Base-by-base conservation (phyloP, 2,113 vertebrate genomes). In the Chaetodon auriga region DNA sequence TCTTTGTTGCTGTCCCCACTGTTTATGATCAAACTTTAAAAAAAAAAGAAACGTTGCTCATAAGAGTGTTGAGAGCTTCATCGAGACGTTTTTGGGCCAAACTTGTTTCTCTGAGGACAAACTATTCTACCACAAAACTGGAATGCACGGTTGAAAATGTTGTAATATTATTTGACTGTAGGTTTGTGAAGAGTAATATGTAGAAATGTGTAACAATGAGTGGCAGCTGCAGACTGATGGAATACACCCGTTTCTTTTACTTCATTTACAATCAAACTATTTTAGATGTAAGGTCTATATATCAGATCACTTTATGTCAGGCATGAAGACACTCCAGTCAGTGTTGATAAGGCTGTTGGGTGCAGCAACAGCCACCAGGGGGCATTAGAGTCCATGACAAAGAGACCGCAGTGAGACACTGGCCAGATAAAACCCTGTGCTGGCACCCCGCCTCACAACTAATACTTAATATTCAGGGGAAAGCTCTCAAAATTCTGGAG, bases 351-450 rank as follows among this genome's bases (percentile, higher is more conserved):
- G 13, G 46, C 14, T 77, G 80, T 55, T 66, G 1, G 49, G 1
- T 72, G 23, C 69, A 61, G 7, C 8, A 58, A 15, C 55, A 57
- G 70, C 94, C 95, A 94, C 94, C 85, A 93, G 95, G 79, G 89
- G 95, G 94, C 93, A 84, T 61, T 60, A 90, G 71, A 93, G 90
- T 75, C 90, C 91, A 89, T 55, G 54, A 73, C n/a, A 81, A 87
- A 21, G 68, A 76, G 46, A 46, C 15, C 2, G 7, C 4, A 53
- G 16, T 1, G 3, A 46, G 49, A 4, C 48, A 21, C 19, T 53
- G 68, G 23, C 7, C 73, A 60, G 43, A 69, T 60, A 64, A 73
- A 68, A 66, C 51, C 23, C 48, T 54, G 61, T 68, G 21, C n/a
- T 80, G 9, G 36, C n/a, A 21, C 7, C 25, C 58, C 3, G 0